Evolutionary conservation across 2,797 vertebrate genomes (phyloP).

Genomic region (Molothrus ater): DNA sequence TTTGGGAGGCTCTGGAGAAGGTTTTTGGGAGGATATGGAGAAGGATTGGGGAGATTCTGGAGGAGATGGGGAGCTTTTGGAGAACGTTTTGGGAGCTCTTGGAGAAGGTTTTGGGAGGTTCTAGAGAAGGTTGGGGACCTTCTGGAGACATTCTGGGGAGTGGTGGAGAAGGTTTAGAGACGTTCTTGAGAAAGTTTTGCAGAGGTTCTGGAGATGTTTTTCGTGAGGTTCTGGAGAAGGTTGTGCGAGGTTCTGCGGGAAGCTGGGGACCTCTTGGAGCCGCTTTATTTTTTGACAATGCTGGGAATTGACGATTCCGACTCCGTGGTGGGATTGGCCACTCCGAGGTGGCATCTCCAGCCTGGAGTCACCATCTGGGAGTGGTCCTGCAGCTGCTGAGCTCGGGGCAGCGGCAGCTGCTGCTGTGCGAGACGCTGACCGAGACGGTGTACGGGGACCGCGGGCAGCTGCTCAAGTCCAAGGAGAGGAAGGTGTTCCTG

Average conservation of each 20-base stretch:
- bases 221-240: background rate
- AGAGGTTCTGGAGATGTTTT: too few species aligned
- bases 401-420: conserved; percentile 88
- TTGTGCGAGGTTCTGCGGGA: background rate
- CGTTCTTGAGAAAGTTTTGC: too few species aligned
- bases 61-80: background rate
- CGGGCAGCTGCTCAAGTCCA: conserved; percentile 96
- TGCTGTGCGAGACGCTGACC: conserved; percentile 92
- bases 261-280: too few species aligned
- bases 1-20: too few species aligned
- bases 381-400: conserved; percentile 79
- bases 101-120: background rate
- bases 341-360: background rate
- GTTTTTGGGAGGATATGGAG: too few species aligned
- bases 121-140: too few species aligned
- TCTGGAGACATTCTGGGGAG: too few species aligned
- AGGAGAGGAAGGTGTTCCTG: conserved; percentile 93
- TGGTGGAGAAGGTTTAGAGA: too few species aligned
- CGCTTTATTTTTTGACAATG: rapidly evolving
- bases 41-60: background rate
- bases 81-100: background rate
- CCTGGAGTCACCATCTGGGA: background rate
- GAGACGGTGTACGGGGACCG: conserved; percentile 94
- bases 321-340: rapidly evolving
- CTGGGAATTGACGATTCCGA: rapidly evolving